These are phyloP conservation scores for Sminthurinus aureus DNA, from an alignment of 2,888 invertebrate species.

Conservation along the genomic window DNA sequence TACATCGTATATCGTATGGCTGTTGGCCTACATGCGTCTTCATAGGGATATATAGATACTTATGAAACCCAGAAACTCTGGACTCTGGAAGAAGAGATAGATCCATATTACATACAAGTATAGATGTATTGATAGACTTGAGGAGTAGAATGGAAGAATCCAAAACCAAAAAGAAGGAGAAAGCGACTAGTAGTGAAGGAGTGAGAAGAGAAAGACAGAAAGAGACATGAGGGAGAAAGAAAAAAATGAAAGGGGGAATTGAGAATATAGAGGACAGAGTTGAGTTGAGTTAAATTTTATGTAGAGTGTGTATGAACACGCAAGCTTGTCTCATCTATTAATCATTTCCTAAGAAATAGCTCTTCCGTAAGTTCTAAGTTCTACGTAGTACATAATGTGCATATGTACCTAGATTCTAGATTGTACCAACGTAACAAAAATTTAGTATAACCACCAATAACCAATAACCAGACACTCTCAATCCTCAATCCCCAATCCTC, in stretches of 20 bases:
- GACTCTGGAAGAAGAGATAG: neutral
- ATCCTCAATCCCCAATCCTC: no score
- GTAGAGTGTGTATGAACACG: conserved; percentile 31
- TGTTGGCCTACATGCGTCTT: no score
- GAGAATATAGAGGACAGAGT: neutral
- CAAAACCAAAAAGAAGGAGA: neutral
- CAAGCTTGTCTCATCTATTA: conserved; percentile 33
- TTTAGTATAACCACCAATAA: no score
- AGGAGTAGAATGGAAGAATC: no score
- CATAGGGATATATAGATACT: no score
- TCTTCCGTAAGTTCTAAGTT: neutral
- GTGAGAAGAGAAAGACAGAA: conserved; percentile 1
- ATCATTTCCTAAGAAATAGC: conserved; percentile 23
- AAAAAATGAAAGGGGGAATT: neutral
- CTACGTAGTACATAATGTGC: no score
- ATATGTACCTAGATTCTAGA: no score
- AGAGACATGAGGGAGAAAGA: conserved; percentile 5
- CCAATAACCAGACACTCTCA: no score
- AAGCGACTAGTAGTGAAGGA: neutral
- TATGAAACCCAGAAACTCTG: no score
- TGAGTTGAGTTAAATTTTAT: conserved; percentile 30
- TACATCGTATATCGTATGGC: no score
- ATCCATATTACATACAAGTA: neutral
- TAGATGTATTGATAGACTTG: neutral
- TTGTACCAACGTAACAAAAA: neutral